Conservation (phyloP, 30 jellyfish, hydroid and myxozoan species). For the Aurelia sp. region DNA sequence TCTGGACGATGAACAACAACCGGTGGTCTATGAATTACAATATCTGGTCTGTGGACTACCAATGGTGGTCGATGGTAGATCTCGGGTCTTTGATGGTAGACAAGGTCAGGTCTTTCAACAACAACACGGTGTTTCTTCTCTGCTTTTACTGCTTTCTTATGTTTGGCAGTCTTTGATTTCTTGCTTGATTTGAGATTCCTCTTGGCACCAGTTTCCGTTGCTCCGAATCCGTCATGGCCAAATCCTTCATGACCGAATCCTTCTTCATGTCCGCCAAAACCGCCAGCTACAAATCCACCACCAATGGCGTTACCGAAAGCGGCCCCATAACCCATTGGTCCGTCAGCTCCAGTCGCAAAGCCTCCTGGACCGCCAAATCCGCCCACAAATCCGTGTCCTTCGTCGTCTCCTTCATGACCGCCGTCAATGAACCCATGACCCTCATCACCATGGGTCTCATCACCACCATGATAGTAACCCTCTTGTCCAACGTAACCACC, state of each 20-base stretch:
- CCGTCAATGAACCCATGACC: slow-evolving; percentile 52
- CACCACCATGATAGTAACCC: slow-evolving; percentile 70
- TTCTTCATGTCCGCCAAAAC: slow-evolving; percentile 24
- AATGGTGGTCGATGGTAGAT: slow-evolving; percentile 88
- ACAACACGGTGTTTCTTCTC: slow-evolving; percentile 85
- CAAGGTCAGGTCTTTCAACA: slow-evolving; percentile 80
- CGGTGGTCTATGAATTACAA: slow-evolving; percentile 89
- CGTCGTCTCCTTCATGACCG: slow-evolving; percentile 38
- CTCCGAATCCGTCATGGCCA: slow-evolving; percentile 58
- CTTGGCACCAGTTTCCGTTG: slow-evolving; percentile 47
- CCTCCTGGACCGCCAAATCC: slow-evolving; percentile 51
- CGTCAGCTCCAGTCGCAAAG: slow-evolving; percentile 42
- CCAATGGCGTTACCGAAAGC: slow-evolving; percentile 31
- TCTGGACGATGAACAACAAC: slow-evolving; percentile 92
- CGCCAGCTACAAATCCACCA: slow-evolving; percentile 8
- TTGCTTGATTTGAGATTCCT: slow-evolving; percentile 37
- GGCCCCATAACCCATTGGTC: slow-evolving; percentile 10
- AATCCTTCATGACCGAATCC: slow-evolving; percentile 53
- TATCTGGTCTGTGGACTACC: slow-evolving; percentile 88
- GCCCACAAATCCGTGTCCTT: slow-evolving; percentile 50
- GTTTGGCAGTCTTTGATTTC: not conserved
- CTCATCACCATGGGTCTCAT: slow-evolving; percentile 26
- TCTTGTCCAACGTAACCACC: slow-evolving; percentile 80
- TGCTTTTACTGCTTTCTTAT: slow-evolving; percentile 33
- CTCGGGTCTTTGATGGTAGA: slow-evolving; percentile 90